phyloP scores from a whole-genome alignment of 1,140 invertebrate species.

The Drosophila equinoxialis region DNA sequence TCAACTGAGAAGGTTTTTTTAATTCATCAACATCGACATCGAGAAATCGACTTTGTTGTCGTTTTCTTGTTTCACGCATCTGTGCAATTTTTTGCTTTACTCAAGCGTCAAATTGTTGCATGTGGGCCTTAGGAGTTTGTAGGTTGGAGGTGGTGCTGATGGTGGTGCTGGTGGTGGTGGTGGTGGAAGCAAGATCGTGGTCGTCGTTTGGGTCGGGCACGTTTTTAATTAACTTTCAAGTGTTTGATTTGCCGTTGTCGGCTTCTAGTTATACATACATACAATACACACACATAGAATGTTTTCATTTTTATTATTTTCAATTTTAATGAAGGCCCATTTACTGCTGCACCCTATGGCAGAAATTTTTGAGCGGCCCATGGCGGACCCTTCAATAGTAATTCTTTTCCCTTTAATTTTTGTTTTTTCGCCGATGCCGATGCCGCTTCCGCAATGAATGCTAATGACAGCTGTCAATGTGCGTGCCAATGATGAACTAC shows the following conservation, averaged over 20 bases:
- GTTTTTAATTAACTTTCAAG: constrained; percentile 76
- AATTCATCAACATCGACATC: constrained; percentile 17
- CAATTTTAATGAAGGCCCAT: constrained; percentile 78
- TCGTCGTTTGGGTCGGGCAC: constrained; percentile 16
- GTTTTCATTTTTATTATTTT: constrained; percentile 77
- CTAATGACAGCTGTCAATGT: constrained; percentile 78
- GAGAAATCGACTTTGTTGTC: background rate
- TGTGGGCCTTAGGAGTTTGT: constrained; percentile 46
- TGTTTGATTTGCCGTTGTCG: constrained; percentile 75
- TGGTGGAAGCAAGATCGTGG: constrained; percentile 1
- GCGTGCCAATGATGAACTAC: constrained; percentile 72
- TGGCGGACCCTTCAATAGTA: constrained; percentile 45
- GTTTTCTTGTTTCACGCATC: constrained; percentile 59
- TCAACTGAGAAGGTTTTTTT: constrained; percentile 28
- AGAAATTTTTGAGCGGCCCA: constrained; percentile 1
- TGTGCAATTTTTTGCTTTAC: constrained; percentile 66
- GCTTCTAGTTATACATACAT: constrained; percentile 12
- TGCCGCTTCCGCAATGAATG: constrained; percentile 73
- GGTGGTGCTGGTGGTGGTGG: background rate
- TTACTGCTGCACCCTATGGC: constrained; percentile 58
- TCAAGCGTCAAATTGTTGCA: constrained; percentile 77
- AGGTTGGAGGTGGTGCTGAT: constrained; percentile 10
- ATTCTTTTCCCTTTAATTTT: background rate
- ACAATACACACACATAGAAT: constrained; percentile 8
- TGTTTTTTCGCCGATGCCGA: constrained; percentile 30